phyloP scores from a whole-genome alignment of 2,113 vertebrate genomes.

The Typhlomys cinereus region DNA sequence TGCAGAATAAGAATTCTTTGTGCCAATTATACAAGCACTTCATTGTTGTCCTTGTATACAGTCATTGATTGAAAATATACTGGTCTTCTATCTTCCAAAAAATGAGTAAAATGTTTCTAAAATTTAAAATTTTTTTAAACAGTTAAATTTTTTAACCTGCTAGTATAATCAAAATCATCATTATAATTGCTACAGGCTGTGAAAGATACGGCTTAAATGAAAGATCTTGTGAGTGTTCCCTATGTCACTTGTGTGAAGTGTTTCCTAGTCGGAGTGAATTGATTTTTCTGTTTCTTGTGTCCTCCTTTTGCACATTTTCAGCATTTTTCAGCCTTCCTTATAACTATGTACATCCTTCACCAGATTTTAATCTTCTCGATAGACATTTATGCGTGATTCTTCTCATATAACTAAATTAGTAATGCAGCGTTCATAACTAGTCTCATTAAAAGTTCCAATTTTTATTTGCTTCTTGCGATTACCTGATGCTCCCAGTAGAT shows the following conservation, averaged over 20 bases:
- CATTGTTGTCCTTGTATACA: neutral
- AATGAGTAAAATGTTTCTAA: too few species aligned
- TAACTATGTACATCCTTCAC: neutral
- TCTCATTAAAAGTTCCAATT: conserved; percentile 12
- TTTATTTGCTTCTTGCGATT: conserved; percentile 46
- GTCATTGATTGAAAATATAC: neutral
- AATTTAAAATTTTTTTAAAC: too few species aligned
- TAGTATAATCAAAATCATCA: neutral
- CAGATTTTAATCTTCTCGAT: neutral
- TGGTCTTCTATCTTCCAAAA: neutral
- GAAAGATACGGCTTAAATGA: neutral
- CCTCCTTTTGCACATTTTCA: neutral
- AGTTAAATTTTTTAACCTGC: too few species aligned
- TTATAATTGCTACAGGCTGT: neutral
- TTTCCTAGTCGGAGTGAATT: conserved; percentile 23
- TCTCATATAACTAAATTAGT: neutral
- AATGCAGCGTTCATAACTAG: neutral
- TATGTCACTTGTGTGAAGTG: neutral
- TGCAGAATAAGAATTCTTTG: conserved; percentile 4
- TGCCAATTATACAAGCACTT: neutral
- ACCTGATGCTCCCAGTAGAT: conserved; percentile 56
- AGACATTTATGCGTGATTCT: neutral
- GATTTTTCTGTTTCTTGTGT: neutral
- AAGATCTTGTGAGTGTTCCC: neutral
- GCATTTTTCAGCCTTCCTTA: neutral